These are phyloP conservation scores for Takifugu flavidus DNA, from an alignment of 2,113 vertebrate genomes.

Conservation along the genomic window DNA sequence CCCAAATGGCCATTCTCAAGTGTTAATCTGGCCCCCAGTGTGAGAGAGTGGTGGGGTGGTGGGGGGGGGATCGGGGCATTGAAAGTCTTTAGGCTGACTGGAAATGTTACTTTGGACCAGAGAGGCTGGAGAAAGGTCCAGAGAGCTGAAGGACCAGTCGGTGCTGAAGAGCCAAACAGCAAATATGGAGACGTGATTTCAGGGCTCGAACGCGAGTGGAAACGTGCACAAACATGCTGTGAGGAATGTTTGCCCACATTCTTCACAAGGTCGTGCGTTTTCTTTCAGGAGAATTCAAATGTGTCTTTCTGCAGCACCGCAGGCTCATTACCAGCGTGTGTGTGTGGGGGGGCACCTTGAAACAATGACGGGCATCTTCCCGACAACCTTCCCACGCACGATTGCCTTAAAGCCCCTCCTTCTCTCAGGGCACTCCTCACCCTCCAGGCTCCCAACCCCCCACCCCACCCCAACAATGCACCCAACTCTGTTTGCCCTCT, in stretches of 20 bases:
- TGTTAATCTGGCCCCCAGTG: constrained; percentile 50
- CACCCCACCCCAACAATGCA: constrained; percentile 25
- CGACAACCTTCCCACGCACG: constrained; percentile 46
- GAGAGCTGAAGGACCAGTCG: too few relatives aligned
- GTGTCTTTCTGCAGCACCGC: neutral
- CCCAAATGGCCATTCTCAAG: constrained; percentile 40
- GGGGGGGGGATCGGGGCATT: neutral
- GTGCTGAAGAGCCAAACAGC: too few relatives aligned
- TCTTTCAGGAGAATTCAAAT: too few relatives aligned
- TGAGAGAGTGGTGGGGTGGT: neutral
- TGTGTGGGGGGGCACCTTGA: constrained; percentile 44
- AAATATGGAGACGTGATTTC: too few relatives aligned
- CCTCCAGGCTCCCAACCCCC: constrained; percentile 18
- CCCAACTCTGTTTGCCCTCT: constrained; percentile 59
- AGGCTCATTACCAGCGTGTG: constrained; percentile 33
- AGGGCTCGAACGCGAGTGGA: too few relatives aligned
- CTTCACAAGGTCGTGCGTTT: too few relatives aligned
- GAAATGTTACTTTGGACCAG: constrained; percentile 10
- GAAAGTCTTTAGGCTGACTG: constrained; percentile 26
- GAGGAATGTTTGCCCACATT: too few relatives aligned
- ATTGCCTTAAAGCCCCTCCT: constrained; percentile 52
- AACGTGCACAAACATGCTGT: too few relatives aligned
- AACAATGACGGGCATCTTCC: constrained; percentile 59
- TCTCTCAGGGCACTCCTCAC: constrained; percentile 46
- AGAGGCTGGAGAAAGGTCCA: too few relatives aligned